Evolutionary conservation across 64 coral and sea anemone species (phyloP).

Genomic region (Astreopora myriophthalma): DNA sequence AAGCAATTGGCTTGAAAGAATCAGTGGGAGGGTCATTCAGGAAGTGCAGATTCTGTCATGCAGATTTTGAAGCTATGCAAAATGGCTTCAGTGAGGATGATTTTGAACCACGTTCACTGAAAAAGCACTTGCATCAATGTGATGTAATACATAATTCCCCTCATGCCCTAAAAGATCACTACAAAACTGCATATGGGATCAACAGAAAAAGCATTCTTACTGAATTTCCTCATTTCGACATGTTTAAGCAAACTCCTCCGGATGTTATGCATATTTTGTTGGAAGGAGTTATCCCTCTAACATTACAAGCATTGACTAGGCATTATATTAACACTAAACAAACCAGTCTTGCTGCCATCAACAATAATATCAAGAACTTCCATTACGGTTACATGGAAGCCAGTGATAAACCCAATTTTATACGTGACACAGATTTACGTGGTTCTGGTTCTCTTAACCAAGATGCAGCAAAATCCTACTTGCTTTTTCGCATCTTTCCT

Average conservation of each 20-base stretch:
- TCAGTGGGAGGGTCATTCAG: constrained; percentile 62
- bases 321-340: constrained; percentile 22
- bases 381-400: constrained; percentile 22
- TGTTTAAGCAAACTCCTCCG: constrained; percentile 66
- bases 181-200: constrained; percentile 46
- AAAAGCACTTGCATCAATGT: constrained; percentile 34
- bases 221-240: constrained; percentile 71
- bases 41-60: constrained; percentile 67
- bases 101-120: constrained; percentile 32
- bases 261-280: constrained; percentile 80
- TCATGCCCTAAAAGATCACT: constrained; percentile 26
- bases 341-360: neutral
- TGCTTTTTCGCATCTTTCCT: constrained; percentile 61
- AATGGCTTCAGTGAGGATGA: constrained; percentile 49
- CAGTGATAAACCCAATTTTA: constrained; percentile 31
- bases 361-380: constrained; percentile 12
- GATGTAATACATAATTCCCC: constrained; percentile 23
- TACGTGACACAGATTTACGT: neutral
- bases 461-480: constrained; percentile 57
- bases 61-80: constrained; percentile 56
- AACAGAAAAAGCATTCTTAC: constrained; percentile 57
- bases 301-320: constrained; percentile 16
- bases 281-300: constrained; percentile 64
- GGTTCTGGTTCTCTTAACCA: constrained; percentile 32
- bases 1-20: constrained; percentile 69